Evolutionary conservation across 2,113 vertebrate species (phyloP).

Genomic region (Callorhinus ursinus): DNA sequence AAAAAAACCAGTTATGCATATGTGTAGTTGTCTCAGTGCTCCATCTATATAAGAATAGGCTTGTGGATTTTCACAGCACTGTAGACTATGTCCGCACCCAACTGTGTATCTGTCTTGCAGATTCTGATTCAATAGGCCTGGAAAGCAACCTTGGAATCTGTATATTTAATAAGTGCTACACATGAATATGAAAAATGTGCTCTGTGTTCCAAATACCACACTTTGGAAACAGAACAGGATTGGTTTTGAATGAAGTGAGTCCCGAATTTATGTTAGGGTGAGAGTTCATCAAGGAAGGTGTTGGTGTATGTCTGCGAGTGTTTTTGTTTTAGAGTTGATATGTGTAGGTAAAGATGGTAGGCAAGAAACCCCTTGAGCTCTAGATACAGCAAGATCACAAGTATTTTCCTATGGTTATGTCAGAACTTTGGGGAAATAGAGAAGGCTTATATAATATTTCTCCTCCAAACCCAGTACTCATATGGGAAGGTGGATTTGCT

Average conservation of each 20-base stretch:
- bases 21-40: background rate
- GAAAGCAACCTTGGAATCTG: background rate
- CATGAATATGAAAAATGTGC: background rate
- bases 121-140: background rate
- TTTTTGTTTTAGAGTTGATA: background rate
- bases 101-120: background rate
- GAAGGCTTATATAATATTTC: constrained; percentile 31
- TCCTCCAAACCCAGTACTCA: constrained; percentile 26
- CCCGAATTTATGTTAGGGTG: constrained; percentile 60
- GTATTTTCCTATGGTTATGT: background rate
- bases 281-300: constrained; percentile 48
- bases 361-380: background rate
- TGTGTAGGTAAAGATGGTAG: background rate
- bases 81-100: background rate
- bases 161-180: background rate
- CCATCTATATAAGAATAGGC: background rate
- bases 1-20: background rate
- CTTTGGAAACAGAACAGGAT: background rate
- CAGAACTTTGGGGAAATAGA: constrained; percentile 28
- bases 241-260: background rate
- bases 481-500: constrained; percentile 51
- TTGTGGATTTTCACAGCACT: background rate
- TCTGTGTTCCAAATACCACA: background rate
- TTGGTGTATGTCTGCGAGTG: background rate
- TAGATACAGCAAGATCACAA: background rate